Evolutionary conservation across 2,797 vertebrate genomes (phyloP).

Genomic region (Neoniphon sammara): DNA sequence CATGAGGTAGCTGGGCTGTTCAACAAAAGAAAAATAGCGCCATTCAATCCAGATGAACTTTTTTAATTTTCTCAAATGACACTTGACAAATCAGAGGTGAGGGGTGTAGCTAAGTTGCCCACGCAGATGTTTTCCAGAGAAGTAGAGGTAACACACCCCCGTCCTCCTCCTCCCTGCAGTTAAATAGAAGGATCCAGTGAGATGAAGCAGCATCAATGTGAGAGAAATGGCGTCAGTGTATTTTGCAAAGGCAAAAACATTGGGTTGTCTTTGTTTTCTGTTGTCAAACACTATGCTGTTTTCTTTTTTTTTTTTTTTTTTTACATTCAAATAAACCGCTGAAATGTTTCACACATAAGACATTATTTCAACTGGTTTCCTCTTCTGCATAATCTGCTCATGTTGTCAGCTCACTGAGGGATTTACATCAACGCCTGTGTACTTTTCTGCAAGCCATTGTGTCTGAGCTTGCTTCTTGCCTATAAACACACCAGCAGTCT

Average conservation of each 20-base stretch:
- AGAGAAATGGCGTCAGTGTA: slow-evolving; percentile 11
- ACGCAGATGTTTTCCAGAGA: neutral
- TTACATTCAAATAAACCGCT: slow-evolving; percentile 82
- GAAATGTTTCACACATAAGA: slow-evolving; percentile 71
- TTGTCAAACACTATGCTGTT: too few species aligned
- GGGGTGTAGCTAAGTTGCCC: neutral
- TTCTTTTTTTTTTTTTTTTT: slow-evolving; percentile 60
- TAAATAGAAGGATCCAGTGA: neutral
- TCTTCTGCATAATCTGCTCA: neutral
- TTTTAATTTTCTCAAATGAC: slow-evolving; percentile 34
- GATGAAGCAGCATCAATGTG: slow-evolving; percentile 23
- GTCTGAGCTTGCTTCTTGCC: neutral
- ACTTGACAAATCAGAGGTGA: slow-evolving; percentile 1
- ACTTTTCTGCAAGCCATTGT: neutral
- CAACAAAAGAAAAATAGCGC: slow-evolving; percentile 24
- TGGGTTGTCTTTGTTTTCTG: slow-evolving; percentile 68
- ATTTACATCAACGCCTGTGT: neutral
- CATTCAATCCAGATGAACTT: slow-evolving; percentile 34
- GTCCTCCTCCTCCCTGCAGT: slow-evolving; percentile 18
- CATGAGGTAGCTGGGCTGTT: neutral
- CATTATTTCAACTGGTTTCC: slow-evolving; percentile 4
- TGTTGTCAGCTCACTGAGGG: neutral
- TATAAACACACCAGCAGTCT: too few species aligned
- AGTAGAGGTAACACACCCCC: neutral
- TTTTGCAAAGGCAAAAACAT: slow-evolving; percentile 42